Base-by-base conservation (phyloP, 1,140 invertebrate species). In the Doryteuthis pealeii region DNA sequence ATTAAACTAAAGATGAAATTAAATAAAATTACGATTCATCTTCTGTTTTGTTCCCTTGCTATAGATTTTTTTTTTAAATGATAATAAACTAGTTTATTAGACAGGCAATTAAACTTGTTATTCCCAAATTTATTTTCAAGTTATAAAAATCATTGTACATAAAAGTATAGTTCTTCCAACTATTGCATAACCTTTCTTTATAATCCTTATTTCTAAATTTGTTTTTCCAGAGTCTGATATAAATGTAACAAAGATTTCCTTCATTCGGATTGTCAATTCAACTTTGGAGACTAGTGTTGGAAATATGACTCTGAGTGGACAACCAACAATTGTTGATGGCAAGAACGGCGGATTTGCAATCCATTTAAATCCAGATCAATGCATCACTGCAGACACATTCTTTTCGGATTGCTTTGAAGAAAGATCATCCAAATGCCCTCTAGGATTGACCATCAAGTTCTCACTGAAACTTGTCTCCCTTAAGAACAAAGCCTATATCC, bases 361-460 rank as follows among this genome's bases (percentile, higher is more conserved):
- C 28, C 32, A 0, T 72, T 82, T 6, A 76, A 82, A 75, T 78
- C 78, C n/a, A 35, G 74, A 5, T 40, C 79, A 83, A 32, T 81
- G 70, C 54, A 14, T 81, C n/a, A 49, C 73, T 12, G 73, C 75
- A 35, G 76, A 74, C 3, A 45, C 72, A 30, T 58, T 45, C 10
- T 30, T 45, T 3, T 54, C 74, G 72, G 4, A 40, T 8, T 70
- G 71, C 72, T 49, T 83, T 69, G 22, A 65, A 31, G 74, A 73
- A 18, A 30, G 22, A 28, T 2, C 22, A 0, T 0, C 5, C 18
- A 31, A 71, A 10, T 83, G 82, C 71, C 32, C 15, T 72, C 76
- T 75, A 32, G 83, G 83, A 28, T 70, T 85, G 8, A 79, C 79
- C n/a, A 43, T 83, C 31, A 78, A 76, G 33, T 83, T 85, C 73